These are phyloP conservation scores for Pteruthius melanotis DNA, from an alignment of 2,113 vertebrate species.

Conservation along the genomic window DNA sequence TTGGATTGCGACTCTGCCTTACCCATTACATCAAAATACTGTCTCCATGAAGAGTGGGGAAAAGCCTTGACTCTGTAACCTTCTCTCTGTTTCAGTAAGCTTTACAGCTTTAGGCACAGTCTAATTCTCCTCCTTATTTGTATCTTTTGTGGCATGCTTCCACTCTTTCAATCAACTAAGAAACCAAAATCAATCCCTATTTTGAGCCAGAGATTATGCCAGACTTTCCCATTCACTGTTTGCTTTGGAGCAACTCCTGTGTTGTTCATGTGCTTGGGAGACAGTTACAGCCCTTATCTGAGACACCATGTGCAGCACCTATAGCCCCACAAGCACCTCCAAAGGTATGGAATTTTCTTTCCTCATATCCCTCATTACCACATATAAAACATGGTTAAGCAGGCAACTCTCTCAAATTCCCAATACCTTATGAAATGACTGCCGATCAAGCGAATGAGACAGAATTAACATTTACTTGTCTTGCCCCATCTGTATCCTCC, in stretches of 20 bases:
- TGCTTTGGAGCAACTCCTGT: neutral
- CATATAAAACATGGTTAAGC: neutral
- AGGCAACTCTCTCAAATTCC: neutral
- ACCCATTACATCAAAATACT: neutral
- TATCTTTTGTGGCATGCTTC: neutral
- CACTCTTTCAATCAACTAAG: neutral
- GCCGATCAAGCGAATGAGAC: neutral
- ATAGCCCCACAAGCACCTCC: neutral
- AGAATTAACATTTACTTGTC: neutral
- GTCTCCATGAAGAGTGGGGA: neutral
- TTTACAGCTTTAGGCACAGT: neutral
- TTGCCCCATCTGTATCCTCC: neutral
- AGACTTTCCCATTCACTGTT: neutral
- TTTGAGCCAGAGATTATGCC: neutral
- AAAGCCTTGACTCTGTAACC: neutral
- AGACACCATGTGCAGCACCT: neutral
- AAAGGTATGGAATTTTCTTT: neutral
- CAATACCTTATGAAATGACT: neutral
- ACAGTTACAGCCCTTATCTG: neutral
- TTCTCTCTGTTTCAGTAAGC: neutral
- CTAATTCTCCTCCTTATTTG: neutral
- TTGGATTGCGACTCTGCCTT: neutral
- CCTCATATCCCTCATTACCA: neutral
- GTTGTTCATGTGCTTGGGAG: neutral
- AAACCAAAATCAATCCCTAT: neutral